These are phyloP conservation scores for Colletes gigas DNA, from an alignment of 1,140 invertebrate species.

Conservation along the genomic window DNA sequence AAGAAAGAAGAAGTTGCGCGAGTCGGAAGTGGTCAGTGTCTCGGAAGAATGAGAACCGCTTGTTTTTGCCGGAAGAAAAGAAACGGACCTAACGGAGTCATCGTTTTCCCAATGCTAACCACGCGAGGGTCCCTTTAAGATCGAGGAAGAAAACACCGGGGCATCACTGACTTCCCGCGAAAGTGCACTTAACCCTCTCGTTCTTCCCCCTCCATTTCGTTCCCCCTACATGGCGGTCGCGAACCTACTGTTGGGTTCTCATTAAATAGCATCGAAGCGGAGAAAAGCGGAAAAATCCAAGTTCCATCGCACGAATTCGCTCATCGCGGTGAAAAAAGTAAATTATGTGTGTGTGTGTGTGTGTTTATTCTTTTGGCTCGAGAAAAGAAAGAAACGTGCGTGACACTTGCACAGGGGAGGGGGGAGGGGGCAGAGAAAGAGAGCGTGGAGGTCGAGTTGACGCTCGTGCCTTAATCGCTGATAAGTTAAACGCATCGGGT, in stretches of 20 bases:
- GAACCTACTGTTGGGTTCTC: constrained; percentile 23
- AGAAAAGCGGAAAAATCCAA: constrained; percentile 5
- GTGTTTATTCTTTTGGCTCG: constrained; percentile 6
- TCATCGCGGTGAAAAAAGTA: too few species aligned
- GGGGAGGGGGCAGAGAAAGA: not conserved
- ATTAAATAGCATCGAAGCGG: constrained; percentile 38
- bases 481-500: not conserved
- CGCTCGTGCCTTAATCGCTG: not conserved
- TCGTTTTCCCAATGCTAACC: not conserved
- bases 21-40: constrained; percentile 1
- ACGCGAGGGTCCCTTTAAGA: constrained; percentile 15
- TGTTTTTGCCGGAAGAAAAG: not conserved
- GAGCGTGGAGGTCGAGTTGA: not conserved
- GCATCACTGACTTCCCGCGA: constrained; percentile 31
- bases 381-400: constrained; percentile 11
- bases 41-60: not conserved
- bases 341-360: not conserved
- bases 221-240: not conserved
- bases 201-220: not conserved
- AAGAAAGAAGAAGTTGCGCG: too few species aligned
- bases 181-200: constrained; percentile 42
- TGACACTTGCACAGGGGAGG: too few species aligned
- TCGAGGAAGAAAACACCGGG: constrained; percentile 36
- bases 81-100: constrained; percentile 9
- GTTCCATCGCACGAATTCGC: constrained; percentile 14